These are phyloP conservation scores for Idris sp. DNA, from an alignment of 1,140 invertebrate species.

Conservation along the genomic window DNA sequence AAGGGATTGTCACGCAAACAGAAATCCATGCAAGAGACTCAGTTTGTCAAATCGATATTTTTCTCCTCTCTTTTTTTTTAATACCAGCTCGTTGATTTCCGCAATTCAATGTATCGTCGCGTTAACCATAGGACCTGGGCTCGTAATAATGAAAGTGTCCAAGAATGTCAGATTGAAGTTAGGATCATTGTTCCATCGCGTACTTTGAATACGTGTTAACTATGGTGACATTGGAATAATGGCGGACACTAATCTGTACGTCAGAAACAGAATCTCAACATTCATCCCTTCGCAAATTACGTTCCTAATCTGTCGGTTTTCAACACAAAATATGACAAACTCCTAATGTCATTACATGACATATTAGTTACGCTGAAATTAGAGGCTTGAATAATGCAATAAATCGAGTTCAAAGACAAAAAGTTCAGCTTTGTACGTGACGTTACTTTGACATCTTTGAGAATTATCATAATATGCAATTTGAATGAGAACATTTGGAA, in stretches of 20 bases:
- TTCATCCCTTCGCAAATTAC: constrained; percentile 64
- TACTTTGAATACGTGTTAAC: constrained; percentile 76
- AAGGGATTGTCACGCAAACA: constrained; percentile 50
- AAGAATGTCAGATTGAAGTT: constrained; percentile 34
- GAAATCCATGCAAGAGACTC: background rate
- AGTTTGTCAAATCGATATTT: constrained; percentile 23
- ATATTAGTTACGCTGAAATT: constrained; percentile 51
- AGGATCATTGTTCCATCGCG: constrained; percentile 54
- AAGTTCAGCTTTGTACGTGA: constrained; percentile 2
- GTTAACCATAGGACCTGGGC: constrained; percentile 3
- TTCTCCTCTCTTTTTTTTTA: constrained; percentile 1
- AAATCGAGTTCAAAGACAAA: constrained; percentile 21
- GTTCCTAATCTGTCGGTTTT: constrained; percentile 76
- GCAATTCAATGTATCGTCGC: constrained; percentile 4
- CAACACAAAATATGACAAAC: constrained; percentile 77
- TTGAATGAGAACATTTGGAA: too few relatives aligned
- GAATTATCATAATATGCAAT: constrained; percentile 1
- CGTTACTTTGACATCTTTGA: constrained; percentile 16
- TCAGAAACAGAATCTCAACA: constrained; percentile 75
- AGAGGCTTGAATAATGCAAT: constrained; percentile 38
- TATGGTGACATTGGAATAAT: constrained; percentile 78
- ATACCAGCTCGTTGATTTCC: background rate
- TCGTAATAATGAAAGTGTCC: constrained; percentile 44
- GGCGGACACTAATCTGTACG: constrained; percentile 79
- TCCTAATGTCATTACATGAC: constrained; percentile 59